Base-by-base conservation (phyloP, 1,140 invertebrate species). In the Hycleus cichorii region DNA sequence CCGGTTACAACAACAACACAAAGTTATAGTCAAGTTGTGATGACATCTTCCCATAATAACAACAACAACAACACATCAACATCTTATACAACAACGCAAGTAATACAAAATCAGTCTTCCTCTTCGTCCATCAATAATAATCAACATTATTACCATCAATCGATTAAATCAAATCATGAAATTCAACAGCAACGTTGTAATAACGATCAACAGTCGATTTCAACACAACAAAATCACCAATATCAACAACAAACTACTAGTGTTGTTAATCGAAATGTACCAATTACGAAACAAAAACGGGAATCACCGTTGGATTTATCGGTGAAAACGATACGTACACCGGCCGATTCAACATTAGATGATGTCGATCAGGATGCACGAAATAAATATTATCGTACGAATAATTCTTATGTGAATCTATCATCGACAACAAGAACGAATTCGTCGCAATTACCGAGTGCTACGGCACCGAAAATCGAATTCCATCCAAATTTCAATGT, bases 241-340 rank as follows among this genome's bases (percentile, higher is more conserved):
- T 32, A 24, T 32, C 32, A 2, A 32, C 32, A 42, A 10, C 26
- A 42, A 10, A 39, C 57, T 60, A 42, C 40, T 9, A 10, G 27
- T 50, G 5, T 47, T 61, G 43, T 32, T 27, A 47, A 32, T 51
- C 6, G 45, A 32, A 32, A 32, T 11, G 6, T 52, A 38, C 48
- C 57, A 27, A 60, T 62, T 12, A 59, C 60, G 24, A 71, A 65
- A 60, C 71, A 72, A 49, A 87, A 83, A 71, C 77, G 83, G 39
- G 86, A 90, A 68, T 90, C 88, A 1, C 89, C 89, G 0, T 70
- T 93, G 45, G 90, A 93, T 73, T 75, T 92, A 9, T 91, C 89
- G 0, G 88, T 92, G 39, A 91, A 91, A 69, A 91, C 89, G 0
- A 84, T 92, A 0, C 84, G 89, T 65, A 90, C 89, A 39, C 86